These are phyloP conservation scores for Argyrosomus japonicus DNA, from an alignment of 2,113 vertebrate species.

Conservation along the genomic window DNA sequence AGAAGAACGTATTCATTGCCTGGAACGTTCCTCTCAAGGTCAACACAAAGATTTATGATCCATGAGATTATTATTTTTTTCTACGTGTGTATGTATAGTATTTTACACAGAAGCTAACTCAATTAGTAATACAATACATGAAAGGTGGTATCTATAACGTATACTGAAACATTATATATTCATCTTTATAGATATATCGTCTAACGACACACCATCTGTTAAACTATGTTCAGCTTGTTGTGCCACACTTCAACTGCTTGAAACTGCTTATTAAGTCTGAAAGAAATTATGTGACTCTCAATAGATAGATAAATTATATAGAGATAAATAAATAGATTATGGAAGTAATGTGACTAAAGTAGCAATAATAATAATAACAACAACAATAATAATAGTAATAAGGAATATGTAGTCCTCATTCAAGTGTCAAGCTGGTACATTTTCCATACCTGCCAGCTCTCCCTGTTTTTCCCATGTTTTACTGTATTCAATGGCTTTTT, in stretches of 20 bases:
- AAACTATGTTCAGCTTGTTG: not conserved
- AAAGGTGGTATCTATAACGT: too few species aligned
- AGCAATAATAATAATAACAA: too few species aligned
- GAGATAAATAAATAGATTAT: too few species aligned
- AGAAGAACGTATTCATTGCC: slow-evolving; percentile 81
- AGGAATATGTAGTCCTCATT: too few species aligned
- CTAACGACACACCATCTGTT: not conserved
- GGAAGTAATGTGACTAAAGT: too few species aligned
- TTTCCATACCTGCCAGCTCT: not conserved
- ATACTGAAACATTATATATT: not conserved
- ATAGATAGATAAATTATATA: too few species aligned
- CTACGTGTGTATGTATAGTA: too few species aligned
- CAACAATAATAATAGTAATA: too few species aligned
- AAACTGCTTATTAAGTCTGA: not conserved
- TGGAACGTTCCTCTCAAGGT: slow-evolving; percentile 85
- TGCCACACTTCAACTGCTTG: not conserved
- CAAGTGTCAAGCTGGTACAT: not conserved
- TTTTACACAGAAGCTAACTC: not conserved
- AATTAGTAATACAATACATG: not conserved
- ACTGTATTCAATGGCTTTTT: not conserved
- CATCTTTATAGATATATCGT: not conserved
- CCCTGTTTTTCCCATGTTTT: not conserved
- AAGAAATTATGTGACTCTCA: not conserved
- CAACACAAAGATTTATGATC: not conserved
- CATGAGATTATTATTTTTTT: not conserved